Evolutionary conservation across 2,797 vertebrate species (phyloP), one percentile per base, ranked within the genome.

Genomic region (Chelonia mydas): DNA sequence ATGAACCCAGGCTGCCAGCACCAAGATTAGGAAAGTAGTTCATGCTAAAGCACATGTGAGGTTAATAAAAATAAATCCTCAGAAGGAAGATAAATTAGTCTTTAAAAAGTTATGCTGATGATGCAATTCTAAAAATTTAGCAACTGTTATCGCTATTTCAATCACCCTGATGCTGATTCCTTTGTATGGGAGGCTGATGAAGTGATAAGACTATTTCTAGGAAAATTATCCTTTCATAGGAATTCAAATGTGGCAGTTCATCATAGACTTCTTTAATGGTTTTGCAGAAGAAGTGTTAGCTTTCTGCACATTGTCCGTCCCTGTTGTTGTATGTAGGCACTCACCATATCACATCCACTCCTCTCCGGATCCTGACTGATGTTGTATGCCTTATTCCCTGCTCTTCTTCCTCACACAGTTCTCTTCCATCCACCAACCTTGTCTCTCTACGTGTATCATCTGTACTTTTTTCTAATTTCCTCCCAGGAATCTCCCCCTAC

Each of bases 21-120:
- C 16, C 31, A 49, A 33, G 33, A 47, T 2, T 45, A 72, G 76
- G 57, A 90, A 90, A 57, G 76, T 23, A 88, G 95, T 95, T 95
- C 0, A 83, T 94, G 61, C 92, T 94, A 72, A 90, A n/a, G 19
- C 5, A 1, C 55, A 53, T 50, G 57, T 23, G 47, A 92, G 57
- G 85, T 79, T 94, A 95, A 90, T 90, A 84, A 88, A 93, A 92
- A 87, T 54, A 12, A 10, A 45, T 17, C 9, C 37, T 89, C 0
- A 0, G 68, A 84, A 92, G 89, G 19, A 5, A 94, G 90, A 96
- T 90, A 94, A 95, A 97, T 93, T 94, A 28, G 87, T 94, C 61
- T 89, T 94, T 92, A 93, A 91, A 94, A 94, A 93, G 89, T 95
- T 86, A 76, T 61, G 33, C 8, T 51, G 81, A 25, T 89, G 90